Percentiles rank a stretch among this genome's conserved stretches.
Conservation (phyloP, 2,113 vertebrate genomes). For the Otis tarda region DNA sequence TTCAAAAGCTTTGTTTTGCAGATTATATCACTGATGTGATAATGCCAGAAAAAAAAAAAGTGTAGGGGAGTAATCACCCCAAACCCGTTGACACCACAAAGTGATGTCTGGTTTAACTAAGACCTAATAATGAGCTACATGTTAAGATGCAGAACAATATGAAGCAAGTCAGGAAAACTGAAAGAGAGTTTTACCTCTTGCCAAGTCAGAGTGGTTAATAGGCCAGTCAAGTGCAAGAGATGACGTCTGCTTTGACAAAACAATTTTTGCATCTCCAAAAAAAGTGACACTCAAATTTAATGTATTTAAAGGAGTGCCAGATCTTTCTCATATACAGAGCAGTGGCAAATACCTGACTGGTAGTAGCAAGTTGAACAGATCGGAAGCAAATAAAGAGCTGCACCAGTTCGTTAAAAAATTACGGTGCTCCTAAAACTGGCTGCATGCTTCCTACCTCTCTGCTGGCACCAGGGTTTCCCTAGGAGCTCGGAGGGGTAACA, state of each 20-base stretch:
- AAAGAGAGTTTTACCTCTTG: neutral
- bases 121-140: neutral
- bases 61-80: neutral
- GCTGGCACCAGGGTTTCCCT: neutral
- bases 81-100: neutral
- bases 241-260: neutral
- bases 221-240: neutral
- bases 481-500: rapidly evolving
- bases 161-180: neutral
- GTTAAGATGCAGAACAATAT: neutral
- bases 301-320: neutral
- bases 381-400: neutral
- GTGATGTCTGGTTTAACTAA: neutral
- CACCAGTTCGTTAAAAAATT: neutral
- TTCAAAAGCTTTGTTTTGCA: neutral
- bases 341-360: neutral
- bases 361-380: neutral
- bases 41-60: neutral
- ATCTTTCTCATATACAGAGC: neutral
- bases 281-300: neutral
- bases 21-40: neutral
- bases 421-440: neutral
- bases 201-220: neutral
- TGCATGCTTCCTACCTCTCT: neutral
- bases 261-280: neutral